Base-by-base conservation (phyloP, 2,797 vertebrate genomes). In the Carcharodon carcharias region DNA sequence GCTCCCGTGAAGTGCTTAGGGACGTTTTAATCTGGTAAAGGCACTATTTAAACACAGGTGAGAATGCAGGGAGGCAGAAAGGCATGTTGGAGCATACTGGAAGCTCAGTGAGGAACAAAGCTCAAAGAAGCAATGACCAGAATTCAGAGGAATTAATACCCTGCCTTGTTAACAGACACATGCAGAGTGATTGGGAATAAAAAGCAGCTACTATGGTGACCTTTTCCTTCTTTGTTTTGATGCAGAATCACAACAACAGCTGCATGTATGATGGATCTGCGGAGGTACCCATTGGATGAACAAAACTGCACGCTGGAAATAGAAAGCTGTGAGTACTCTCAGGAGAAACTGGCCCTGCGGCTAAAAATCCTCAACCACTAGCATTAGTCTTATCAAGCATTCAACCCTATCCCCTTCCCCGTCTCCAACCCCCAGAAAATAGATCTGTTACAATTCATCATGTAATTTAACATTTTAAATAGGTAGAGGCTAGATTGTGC, bases 231-330 rank as follows among this genome's bases (percentile, higher is more conserved):
- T 88, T 95, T 97, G 28, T 89, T 95, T 96, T 96, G 0, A 97
- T 98, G 97, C 97, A 99, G 99, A 98, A 99, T 99, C 98, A 99
- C 99, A 23, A 99, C 99, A 0, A 99, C 99, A 0, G 99, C 99
- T 31, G 99, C 99, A 54, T 99, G 99, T 97, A 99, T 99, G 99
- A 99, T 99, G 99, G 99, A 99, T 97, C 98, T 99, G 97, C 98
- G 99, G 97, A 98, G 99, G 97, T 99, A 99, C 96, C 99, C 99
- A 0, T 97, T 99, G 97, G 99, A 99, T 58, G 99, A 99, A 96
- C 99, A 99, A 97, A 99, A 99, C 97, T 99, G 99, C 97, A 99
- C 99, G 58, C 98, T 99, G 98, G 99, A 99, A 97, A 99, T 99
- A 96, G 99, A 99, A 98, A 99, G 99, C 97, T 99, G 99, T 99